Evolutionary conservation across 2,797 vertebrate genomes (phyloP).

Genomic region (Karalla daura): DNA sequence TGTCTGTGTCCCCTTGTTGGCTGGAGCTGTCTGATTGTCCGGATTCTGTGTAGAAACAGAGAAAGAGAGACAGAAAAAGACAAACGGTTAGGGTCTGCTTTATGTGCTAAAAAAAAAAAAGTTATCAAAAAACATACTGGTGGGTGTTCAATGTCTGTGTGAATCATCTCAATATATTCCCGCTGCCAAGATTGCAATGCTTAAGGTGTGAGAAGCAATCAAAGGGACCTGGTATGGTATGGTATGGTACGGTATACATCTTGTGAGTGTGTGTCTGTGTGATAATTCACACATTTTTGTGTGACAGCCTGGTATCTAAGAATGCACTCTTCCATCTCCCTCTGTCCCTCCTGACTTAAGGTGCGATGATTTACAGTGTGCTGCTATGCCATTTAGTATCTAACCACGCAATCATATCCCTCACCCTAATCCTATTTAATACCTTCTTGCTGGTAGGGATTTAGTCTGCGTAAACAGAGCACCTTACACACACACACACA

Average conservation of each 20-base stretch:
- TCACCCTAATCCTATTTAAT: constrained; percentile 80
- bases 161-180: constrained; percentile 40
- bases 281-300: constrained; percentile 63
- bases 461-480: constrained; percentile 77
- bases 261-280: constrained; percentile 38
- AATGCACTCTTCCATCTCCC: constrained; percentile 56
- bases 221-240: constrained; percentile 55
- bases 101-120: constrained; percentile 23
- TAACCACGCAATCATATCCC: constrained; percentile 78
- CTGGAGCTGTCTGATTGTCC: constrained; percentile 97
- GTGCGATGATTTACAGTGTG: constrained; percentile 75
- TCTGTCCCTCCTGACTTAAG: constrained; percentile 70
- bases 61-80: constrained; percentile 18
- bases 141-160: constrained; percentile 37
- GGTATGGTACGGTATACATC: constrained; percentile 58
- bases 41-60: constrained; percentile 79
- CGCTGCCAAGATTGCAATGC: constrained; percentile 52
- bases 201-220: constrained; percentile 60
- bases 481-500: constrained; percentile 62
- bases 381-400: constrained; percentile 76
- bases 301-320: constrained; percentile 60
- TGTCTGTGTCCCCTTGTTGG: constrained; percentile 95
- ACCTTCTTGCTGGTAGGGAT: constrained; percentile 80
- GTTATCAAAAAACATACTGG: constrained; percentile 50
- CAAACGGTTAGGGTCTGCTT: constrained; percentile 45